Evolutionary conservation across 2,797 vertebrate species (phyloP), one percentile per base, ranked within the genome.

Genomic region (Phaenicophaeus curvirostris): DNA sequence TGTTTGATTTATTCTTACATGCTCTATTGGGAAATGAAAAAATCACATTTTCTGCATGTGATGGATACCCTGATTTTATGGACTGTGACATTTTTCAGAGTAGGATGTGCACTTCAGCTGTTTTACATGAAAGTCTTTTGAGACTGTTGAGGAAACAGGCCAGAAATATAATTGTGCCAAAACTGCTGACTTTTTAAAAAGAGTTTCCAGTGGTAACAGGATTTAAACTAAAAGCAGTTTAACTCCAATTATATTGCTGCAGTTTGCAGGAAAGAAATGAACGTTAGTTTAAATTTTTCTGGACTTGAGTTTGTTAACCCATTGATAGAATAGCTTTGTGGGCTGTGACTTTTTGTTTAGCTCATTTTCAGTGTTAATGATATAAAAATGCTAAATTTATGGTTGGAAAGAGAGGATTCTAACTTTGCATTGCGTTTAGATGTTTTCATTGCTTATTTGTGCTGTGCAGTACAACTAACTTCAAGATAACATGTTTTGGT

Each of bases 201-300:
- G 74, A 88, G 77, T 93, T 97, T 98, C 96, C 80, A 95, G 83
- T 96, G 92, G 91, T 97, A 95, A 96, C 84, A 96, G 94, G 35
- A 46, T 92, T 92, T 85, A 73, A 88, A 96, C 21, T 94, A 67
- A 82, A 87, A 95, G 11, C 23, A 75, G 62, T 95, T 96, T 94
- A 89, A 89, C 81, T 91, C 94, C 73, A 91, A 37, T 86, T 85
- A 78, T 35, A 42, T 77, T 68, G 77, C 53, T 95, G 67, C 59
- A 74, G 81, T 94, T 97, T 95, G 59, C 61, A 91, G 76, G 79
- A 94, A 90, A 91, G 68, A 61, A 57, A 77, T 71, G 75, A 72
- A n/a, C 82, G 80, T 85, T 58, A 72, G 39, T 89, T 74, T 59
- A 41, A 65, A 23, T 83, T 69, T 87, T 94, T 86, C 67, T 77